Base-by-base conservation (phyloP, 2,797 vertebrate genomes). In the Gobionotothen gibberifrons region DNA sequence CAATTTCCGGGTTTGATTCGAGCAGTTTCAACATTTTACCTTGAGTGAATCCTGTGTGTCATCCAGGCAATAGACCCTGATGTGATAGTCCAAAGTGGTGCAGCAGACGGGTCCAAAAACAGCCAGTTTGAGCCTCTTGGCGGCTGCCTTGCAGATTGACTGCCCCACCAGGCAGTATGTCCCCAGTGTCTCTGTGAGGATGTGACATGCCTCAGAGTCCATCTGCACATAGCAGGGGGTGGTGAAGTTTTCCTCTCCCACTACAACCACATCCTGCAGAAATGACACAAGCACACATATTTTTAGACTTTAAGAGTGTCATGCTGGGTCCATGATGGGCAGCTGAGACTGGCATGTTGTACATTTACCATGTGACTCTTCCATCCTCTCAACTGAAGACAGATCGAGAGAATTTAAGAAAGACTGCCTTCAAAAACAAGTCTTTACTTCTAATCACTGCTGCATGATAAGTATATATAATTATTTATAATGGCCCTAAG, bases 211-310 rank as follows among this genome's bases (percentile, higher is more conserved):
- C 79, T 99, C 97, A 1, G 92, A 90, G 26, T 99, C 97, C 95
- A 99, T 93, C 92, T 99, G 98, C 78, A 99, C 95, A 72, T 99
- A 99, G 92, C 97, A 99, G 0, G 98, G 98, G 0, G 97, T 98
- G 43, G 97, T 99, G 89, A 98, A 98, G 93, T 98, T 98, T 85
- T 99, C 98, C 82, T 98, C 97, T 39, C 98, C 98, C 0, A 99
- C 96, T 9, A 96, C 95, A 63, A 99, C 97, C 69, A 99, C 96
- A 12, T 99, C 98, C 98, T 99, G 89, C 0, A 57, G 21, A 22
- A 69, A 53, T 42, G 32, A 36, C 59, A 79, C 0, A 81, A 11
- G 82, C 75, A 78, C 17, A 67, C 42, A 52, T 8, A 17, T 17
- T 68, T 46, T 72, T 32, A 48, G 44, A 46, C 8, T 59, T 12